Evolutionary conservation across 1,140 invertebrate species (phyloP), one percentile per base, ranked within the genome.

Genomic region (Gryllus bimaculatus): DNA sequence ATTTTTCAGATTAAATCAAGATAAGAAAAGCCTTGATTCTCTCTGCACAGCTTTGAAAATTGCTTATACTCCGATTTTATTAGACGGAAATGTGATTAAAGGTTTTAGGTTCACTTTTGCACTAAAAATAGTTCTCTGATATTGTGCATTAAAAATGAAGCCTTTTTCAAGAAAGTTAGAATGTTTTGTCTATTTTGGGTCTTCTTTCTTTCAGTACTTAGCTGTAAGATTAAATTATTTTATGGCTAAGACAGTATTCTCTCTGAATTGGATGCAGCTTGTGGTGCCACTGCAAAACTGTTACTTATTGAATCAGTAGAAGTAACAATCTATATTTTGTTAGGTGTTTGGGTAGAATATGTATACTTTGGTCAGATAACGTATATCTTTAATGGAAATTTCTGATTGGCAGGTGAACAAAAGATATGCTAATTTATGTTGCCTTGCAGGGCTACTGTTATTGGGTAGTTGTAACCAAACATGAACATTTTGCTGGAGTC

Each of bases 261-360:
- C 54, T 66, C 54, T 66, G 54, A 66, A 66, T 66, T 66, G 10
- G 54, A 18, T 66, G 54, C 54, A 66, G 54, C 54, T 66, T 66
- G 26, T 39, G 54, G 54, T 66, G 54, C 54, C 54, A 66, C 54
- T 66, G 54, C 54, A 18, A 66, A 66, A 66, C 54, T 66, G 54
- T 66, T 66, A 18, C 54, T 66, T 18, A 13, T 66, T 66, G 54
- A 66, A 66, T 66, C 18, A 18, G 54, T 66, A 66, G 54, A 66
- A 66, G 54, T 66, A 66, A 66, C 54, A 66, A 66, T 66, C 10
- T 66, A 66, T 66, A 66, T 66, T 66, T 66, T 66, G 54, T 66
- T 66, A 66, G 54, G 10, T 66, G 54, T 66, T 18, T 66, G 54
- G 18, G 18, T 66, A 66, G 54, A 66, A 66, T 13, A 66, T 18